Conservation (phyloP, 2,888 invertebrate species). For the Nemapogon koenigi region DNA sequence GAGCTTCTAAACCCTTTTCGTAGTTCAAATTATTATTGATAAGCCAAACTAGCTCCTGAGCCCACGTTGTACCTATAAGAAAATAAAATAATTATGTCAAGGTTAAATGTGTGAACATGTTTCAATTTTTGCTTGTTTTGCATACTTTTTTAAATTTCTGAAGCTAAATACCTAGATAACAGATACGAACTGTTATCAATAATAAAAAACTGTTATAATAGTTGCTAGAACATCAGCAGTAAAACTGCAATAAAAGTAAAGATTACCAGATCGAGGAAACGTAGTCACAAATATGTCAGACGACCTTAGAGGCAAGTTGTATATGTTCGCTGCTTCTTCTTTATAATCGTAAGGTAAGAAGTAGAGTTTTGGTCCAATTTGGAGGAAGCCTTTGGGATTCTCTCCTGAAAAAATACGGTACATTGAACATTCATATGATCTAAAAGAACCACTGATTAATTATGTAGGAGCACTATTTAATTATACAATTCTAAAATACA, state of each 20-base stretch:
- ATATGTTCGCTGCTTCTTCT: slow-evolving; percentile 62
- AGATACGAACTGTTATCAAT: no score
- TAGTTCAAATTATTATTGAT: slow-evolving; percentile 73
- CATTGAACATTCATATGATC: no score
- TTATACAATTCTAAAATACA: no score
- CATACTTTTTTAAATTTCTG: no score
- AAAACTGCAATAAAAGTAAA: no score
- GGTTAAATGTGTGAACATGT: background rate
- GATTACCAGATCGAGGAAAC: slow-evolving; percentile 73
- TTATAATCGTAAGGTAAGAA: slow-evolving; percentile 15
- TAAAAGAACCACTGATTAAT: no score
- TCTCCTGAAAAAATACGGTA: no score
- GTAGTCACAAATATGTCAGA: slow-evolving; percentile 71
- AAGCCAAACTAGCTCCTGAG: slow-evolving; percentile 79
- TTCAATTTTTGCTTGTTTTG: background rate
- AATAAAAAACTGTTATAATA: no score
- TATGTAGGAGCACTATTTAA: no score
- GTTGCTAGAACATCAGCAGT: no score
- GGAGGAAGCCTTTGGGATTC: no score
- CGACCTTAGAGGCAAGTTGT: slow-evolving; percentile 66
- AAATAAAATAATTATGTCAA: background rate
- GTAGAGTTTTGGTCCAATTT: slow-evolving; percentile 13
- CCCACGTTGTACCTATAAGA: slow-evolving; percentile 69
- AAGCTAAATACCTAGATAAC: no score
- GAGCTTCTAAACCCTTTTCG: slow-evolving; percentile 52